Evolutionary conservation across 2,888 invertebrate species (phyloP), one percentile per base, ranked within the genome.

Genomic region (Dysmachus trigonus): DNA sequence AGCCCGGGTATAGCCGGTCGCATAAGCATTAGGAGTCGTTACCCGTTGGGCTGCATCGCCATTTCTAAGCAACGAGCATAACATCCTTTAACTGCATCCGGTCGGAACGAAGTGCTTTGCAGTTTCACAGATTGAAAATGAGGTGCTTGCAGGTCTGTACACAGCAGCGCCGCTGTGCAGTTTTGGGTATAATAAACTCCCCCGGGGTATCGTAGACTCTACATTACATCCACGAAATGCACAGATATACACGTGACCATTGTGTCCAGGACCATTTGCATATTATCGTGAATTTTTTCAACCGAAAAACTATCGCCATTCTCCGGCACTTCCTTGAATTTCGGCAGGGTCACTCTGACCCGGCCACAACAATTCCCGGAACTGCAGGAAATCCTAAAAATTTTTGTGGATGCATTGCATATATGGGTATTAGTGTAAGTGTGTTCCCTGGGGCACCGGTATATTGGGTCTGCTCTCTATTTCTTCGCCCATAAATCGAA

Each of bases 261-360:
- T 82, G 81, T 82, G 81, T 53, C 81, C 81, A 62, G 62, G 51
- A 13, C 81, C 62, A 82, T 82, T 82, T 82, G 81, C 81, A 82
- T 82, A 82, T 82, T 82, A 82, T 82, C 81, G 62, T 82, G 62
- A 82, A 82, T 82, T 82, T 82, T 81, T 62, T 82, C 3, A n/a
- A 8, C 35, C 62, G 2, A 13, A 53, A 62, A 30, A 15, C n/a
- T 27, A 22, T 77, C 27, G 47, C 41, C 7, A 77, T 30, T 47
- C 77, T 2, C 47, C 3, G 27, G 47, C 30, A 27, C 27, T 77
- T 22, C 27, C 62, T 77, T 77, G 77, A 41, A 41, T 27, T n/a
- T 41, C 47, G 47, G 62, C 2, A 22, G 62, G 27, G 27, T 62
- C 47, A 10, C 10, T 62, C 22, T n/a, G 62, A 22, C 62, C 15